These are phyloP conservation scores for Delphinus delphis DNA, from an alignment of 2,113 vertebrate species.

Conservation along the genomic window DNA sequence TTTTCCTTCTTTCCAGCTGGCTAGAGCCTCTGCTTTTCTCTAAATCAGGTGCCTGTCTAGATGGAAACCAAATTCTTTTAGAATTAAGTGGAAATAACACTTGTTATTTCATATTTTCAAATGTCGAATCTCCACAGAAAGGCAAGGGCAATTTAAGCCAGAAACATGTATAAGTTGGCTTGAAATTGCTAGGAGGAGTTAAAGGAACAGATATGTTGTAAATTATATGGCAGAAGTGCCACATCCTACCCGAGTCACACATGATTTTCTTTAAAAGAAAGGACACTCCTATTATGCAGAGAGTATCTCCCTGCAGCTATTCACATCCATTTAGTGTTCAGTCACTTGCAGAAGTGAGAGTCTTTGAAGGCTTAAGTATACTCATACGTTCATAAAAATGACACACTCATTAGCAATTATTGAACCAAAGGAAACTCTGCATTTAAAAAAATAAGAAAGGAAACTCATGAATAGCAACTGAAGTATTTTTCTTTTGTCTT, in stretches of 20 bases:
- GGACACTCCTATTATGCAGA: constrained; percentile 1
- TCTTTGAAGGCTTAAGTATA: constrained; percentile 57
- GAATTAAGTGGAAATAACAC: constrained; percentile 53
- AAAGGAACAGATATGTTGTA: constrained; percentile 15
- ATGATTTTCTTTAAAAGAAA: constrained; percentile 60
- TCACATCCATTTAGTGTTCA: constrained; percentile 48
- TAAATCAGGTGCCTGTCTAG: constrained; percentile 55
- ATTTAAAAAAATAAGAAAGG: not conserved
- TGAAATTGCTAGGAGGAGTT: not conserved
- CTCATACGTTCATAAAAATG: constrained; percentile 39
- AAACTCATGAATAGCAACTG: not conserved
- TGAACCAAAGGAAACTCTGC: not conserved
- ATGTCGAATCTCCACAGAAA: constrained; percentile 39
- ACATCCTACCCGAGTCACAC: not conserved
- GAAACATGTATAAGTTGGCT: not conserved
- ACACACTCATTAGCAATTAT: constrained; percentile 45
- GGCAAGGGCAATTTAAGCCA: not conserved
- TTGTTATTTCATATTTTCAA: constrained; percentile 58
- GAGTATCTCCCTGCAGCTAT: constrained; percentile 1
- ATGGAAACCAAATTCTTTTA: constrained; percentile 49
- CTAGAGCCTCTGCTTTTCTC: not conserved
- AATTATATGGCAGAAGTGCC: constrained; percentile 9
- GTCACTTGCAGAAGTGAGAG: not conserved
- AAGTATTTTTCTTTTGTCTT: not conserved
- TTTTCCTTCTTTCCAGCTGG: constrained; percentile 57